A percentile compares a stretch with the other conserved stretches of the same genome.
Evolutionary conservation across 2,113 vertebrate genomes (phyloP).

Genomic region (Coturnix japonica): DNA sequence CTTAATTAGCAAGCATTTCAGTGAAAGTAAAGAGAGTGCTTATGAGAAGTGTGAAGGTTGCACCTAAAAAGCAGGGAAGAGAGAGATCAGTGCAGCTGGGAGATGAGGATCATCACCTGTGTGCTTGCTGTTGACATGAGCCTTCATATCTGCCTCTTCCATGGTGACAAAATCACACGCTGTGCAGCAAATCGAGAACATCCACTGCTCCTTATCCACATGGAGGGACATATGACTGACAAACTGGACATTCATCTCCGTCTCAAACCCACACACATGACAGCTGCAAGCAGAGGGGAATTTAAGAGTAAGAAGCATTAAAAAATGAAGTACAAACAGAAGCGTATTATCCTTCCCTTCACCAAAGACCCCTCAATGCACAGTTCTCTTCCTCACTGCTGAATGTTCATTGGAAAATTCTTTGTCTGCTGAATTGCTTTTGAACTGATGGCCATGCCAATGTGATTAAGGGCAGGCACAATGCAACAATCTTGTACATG

Average conservation of each 20-base stretch:
- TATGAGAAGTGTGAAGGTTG: conserved; percentile 56
- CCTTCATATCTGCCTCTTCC: conserved; percentile 96
- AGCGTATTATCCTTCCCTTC: not conserved
- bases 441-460: conserved; percentile 61
- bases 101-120: conserved; percentile 81
- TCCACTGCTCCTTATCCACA: conserved; percentile 99
- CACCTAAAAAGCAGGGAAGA: conserved; percentile 42
- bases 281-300: conserved; percentile 81
- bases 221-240: conserved; percentile 99
- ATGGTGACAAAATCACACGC: conserved; percentile 94
- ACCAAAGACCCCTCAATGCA: not conserved
- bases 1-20: conserved; percentile 56
- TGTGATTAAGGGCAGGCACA: conserved; percentile 61
- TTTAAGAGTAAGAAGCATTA: not conserved
- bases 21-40: conserved; percentile 19
- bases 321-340: not conserved
- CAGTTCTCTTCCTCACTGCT: not conserved
- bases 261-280: conserved; percentile 98
- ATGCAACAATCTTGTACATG: conserved; percentile 69
- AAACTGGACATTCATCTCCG: conserved; percentile 97
- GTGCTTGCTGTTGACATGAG: conserved; percentile 89
- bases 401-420: not conserved
- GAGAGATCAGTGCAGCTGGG: conserved; percentile 19
- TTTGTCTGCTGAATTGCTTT: conserved; percentile 51
- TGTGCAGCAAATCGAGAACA: conserved; percentile 98